Conservation (phyloP, 2,113 vertebrate genomes). For the Pygoscelis antarcticus region DNA sequence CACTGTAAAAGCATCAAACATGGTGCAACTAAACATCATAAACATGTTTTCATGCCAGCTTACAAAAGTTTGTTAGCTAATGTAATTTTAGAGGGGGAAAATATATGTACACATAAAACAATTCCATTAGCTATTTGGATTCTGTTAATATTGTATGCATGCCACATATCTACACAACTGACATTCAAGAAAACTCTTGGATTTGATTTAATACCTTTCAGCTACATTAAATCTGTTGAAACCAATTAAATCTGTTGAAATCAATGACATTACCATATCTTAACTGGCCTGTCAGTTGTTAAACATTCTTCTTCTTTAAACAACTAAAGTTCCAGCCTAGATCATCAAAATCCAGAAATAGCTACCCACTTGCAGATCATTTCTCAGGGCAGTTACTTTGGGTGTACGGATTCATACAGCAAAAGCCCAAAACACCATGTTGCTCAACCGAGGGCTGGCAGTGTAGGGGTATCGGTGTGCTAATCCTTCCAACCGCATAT, state of each 20-base stretch:
- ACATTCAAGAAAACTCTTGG: conserved; percentile 52
- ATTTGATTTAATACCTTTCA: conserved; percentile 53
- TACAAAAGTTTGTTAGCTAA: conserved; percentile 69
- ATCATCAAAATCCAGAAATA: conserved; percentile 52
- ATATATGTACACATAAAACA: conserved; percentile 53
- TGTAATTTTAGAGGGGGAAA: conserved; percentile 24
- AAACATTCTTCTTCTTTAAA: conserved; percentile 7
- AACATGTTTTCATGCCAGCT: conserved; percentile 74
- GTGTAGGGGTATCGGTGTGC: neutral
- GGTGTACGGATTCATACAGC: neutral
- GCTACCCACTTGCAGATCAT: conserved; percentile 28
- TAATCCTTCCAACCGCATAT: neutral
- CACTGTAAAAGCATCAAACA: conserved; percentile 81
- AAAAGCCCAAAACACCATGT: neutral
- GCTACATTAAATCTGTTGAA: conserved; percentile 53
- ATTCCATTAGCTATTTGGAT: conserved; percentile 58
- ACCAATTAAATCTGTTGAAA: conserved; percentile 55
- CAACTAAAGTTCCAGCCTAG: conserved; percentile 29
- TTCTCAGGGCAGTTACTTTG: conserved; percentile 36
- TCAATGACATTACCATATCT: conserved; percentile 9
- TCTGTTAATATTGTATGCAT: conserved; percentile 57
- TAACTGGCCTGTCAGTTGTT: conserved; percentile 43
- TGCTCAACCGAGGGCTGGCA: neutral
- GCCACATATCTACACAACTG: conserved; percentile 58
- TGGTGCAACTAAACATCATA: conserved; percentile 77